Percentiles rank a stretch among this genome's conserved stretches.
Evolutionary conservation across 1,140 invertebrate species (phyloP).

Genomic region (Drosophila busckii): DNA sequence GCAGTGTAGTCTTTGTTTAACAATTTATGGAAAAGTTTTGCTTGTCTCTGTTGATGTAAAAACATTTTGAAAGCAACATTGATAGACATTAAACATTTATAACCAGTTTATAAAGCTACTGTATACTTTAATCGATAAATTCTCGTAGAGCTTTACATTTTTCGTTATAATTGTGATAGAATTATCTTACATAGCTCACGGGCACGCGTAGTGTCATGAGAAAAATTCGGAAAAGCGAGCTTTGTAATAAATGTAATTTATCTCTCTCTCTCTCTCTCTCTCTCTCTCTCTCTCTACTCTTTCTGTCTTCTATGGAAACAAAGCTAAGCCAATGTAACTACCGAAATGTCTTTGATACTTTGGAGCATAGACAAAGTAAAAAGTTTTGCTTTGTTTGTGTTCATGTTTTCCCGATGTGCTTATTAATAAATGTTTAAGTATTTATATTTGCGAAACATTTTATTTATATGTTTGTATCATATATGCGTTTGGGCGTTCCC

Average conservation of each 20-base stretch:
- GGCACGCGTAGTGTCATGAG: no score
- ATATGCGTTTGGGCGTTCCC: no score
- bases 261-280: slow-evolving; percentile 3
- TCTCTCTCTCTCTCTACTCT: background rate
- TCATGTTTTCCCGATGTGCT: background rate
- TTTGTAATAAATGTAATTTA: slow-evolving; percentile 57
- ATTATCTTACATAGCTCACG: no score
- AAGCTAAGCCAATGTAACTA: slow-evolving; percentile 9
- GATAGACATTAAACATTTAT: slow-evolving; percentile 37
- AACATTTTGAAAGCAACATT: slow-evolving; percentile 15
- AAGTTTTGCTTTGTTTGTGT: slow-evolving; percentile 36
- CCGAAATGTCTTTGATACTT: slow-evolving; percentile 50
- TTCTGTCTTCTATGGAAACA: background rate
- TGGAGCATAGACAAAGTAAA: slow-evolving; percentile 40
- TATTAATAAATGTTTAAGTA: background rate
- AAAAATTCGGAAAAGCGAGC: no score
- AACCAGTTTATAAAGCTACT: slow-evolving; percentile 5
- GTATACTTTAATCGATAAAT: slow-evolving; percentile 22
- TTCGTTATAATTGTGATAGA: no score
- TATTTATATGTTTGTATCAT: slow-evolving; percentile 14
- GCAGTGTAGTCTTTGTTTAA: slow-evolving; percentile 10
- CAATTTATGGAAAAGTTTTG: slow-evolving; percentile 22
- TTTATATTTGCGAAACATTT: background rate
- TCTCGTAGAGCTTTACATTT: slow-evolving; percentile 18
- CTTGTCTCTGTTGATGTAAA: background rate